phyloP scores from a whole-genome alignment of 2,113 vertebrate genomes.

The Genyomyrus donnyi region DNA sequence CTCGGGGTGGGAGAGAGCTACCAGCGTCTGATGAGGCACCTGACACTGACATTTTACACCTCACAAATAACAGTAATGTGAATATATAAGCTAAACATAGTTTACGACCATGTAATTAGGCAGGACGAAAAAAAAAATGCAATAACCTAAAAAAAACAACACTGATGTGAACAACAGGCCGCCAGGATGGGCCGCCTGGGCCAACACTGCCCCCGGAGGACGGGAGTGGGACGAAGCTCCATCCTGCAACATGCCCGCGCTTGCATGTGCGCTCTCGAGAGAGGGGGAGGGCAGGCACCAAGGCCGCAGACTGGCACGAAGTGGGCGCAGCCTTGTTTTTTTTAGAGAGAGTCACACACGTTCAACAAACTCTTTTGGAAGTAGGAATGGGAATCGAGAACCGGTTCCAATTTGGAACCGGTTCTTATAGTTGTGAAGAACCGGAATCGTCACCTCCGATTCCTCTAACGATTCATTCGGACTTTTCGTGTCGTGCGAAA shows the following conservation, averaged over 20 bases:
- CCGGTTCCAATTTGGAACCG: too few relatives aligned
- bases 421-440: too few relatives aligned
- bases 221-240: not conserved
- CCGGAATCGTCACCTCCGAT: too few relatives aligned
- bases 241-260: not conserved
- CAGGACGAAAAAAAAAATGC: not conserved
- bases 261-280: not conserved
- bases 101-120: not conserved
- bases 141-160: not conserved
- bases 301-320: not conserved
- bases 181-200: not conserved
- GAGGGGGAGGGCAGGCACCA: not conserved
- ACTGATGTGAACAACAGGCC: not conserved
- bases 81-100: not conserved
- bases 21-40: not conserved
- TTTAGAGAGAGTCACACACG: not conserved
- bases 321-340: not conserved
- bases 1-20: not conserved
- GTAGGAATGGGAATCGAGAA: too few relatives aligned
- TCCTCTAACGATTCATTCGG: too few relatives aligned
- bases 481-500: too few relatives aligned
- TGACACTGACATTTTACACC: not conserved
- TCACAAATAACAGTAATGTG: not conserved
- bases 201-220: not conserved
- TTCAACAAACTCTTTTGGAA: not conserved